Percentiles rank a stretch among this genome's conserved stretches.
phyloP scores from a whole-genome alignment of 2,797 vertebrate species.

The Cheirogaleus major region DNA sequence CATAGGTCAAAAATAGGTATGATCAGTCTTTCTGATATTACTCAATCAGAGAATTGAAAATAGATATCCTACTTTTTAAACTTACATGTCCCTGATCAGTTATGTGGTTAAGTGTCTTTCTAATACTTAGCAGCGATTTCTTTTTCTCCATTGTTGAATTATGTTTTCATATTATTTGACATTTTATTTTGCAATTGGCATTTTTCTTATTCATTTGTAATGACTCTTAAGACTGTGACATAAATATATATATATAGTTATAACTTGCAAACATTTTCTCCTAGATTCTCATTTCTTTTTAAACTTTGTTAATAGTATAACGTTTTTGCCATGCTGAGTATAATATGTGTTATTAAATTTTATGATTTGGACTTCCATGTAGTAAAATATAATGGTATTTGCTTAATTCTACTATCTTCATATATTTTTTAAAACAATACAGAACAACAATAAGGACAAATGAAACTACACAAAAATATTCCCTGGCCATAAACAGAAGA shows the following conservation, averaged over 20 bases:
- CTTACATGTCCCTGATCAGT: not conserved
- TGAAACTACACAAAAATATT: not conserved
- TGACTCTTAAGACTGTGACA: not conserved
- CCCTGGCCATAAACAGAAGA: not conserved
- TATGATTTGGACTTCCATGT: not conserved
- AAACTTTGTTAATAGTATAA: not conserved
- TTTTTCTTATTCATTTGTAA: not conserved
- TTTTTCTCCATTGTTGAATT: not conserved
- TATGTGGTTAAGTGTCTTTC: not conserved
- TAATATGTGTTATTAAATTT: not conserved
- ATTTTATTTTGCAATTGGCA: not conserved
- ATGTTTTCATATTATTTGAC: not conserved
- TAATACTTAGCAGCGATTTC: not conserved
- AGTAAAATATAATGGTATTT: not conserved
- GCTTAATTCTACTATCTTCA: not conserved
- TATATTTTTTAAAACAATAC: not conserved
- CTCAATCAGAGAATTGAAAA: not conserved
- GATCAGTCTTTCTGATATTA: not conserved
- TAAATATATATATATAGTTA: not conserved
- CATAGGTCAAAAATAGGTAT: not conserved
- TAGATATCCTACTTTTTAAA: not conserved
- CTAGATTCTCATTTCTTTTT: not conserved
- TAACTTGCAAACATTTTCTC: not conserved
- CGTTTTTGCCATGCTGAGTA: not conserved
- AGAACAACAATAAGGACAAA: not conserved